Evolutionary conservation across 2,888 invertebrate genomes (phyloP).

Genomic region (Lamellibrachia columna): DNA sequence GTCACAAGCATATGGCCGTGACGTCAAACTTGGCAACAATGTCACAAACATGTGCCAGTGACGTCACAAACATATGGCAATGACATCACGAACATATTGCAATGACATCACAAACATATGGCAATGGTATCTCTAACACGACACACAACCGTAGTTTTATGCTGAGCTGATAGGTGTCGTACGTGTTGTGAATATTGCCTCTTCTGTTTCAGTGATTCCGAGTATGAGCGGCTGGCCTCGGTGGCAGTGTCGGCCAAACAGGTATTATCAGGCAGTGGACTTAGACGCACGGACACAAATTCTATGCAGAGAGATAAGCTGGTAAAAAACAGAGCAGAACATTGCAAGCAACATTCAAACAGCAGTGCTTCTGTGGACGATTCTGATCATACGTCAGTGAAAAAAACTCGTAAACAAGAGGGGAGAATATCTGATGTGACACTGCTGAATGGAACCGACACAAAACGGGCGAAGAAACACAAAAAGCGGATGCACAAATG

Average conservation of each 20-base stretch:
- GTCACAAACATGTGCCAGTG: too few species aligned
- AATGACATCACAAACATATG: too few species aligned
- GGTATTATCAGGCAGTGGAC: slow-evolving; percentile 45
- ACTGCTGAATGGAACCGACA: background rate
- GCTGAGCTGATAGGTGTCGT: too few species aligned
- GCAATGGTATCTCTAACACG: too few species aligned
- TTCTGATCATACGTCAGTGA: background rate
- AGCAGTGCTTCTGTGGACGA: background rate
- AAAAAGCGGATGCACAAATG: background rate
- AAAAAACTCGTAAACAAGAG: background rate
- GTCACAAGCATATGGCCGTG: too few species aligned
- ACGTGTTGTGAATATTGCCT: background rate
- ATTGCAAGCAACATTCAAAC: background rate
- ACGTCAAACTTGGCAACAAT: too few species aligned
- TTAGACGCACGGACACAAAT: background rate
- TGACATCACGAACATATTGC: too few species aligned
- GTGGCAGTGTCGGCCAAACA: slow-evolving; percentile 50
- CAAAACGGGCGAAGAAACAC: background rate
- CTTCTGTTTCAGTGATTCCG: slow-evolving; percentile 46
- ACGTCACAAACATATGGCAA: too few species aligned
- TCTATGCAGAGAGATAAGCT: background rate
- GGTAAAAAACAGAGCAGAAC: background rate
- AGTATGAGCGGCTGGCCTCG: slow-evolving; percentile 46
- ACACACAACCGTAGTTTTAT: too few species aligned
- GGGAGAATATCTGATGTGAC: background rate